Conservation (phyloP, 2,113 vertebrate genomes). For the Ceuthmochares aereus region DNA sequence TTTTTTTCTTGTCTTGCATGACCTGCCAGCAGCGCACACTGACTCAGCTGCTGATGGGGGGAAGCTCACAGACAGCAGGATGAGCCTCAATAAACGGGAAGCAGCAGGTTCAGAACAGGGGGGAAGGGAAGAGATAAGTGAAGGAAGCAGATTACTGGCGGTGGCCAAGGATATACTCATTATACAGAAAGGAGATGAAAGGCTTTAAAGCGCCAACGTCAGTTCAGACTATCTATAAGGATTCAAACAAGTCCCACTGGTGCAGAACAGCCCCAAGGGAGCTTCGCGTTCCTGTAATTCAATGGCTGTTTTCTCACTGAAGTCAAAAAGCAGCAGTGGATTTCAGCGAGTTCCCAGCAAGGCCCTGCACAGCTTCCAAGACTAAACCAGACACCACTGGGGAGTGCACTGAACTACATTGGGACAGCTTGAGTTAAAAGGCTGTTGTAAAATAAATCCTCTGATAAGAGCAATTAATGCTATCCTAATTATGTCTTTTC, state of each 20-base stretch:
- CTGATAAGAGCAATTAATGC: constrained; percentile 67
- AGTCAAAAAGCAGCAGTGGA: neutral
- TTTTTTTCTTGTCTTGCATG: neutral
- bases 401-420: neutral
- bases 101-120: neutral
- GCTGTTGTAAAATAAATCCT: constrained; percentile 8
- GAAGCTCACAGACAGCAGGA: neutral
- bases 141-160: constrained; percentile 23
- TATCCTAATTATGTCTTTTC: constrained; percentile 69
- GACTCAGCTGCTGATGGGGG: neutral
- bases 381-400: neutral
- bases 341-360: neutral
- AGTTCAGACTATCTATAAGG: constrained; percentile 19
- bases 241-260: neutral
- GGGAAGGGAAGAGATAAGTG: constrained; percentile 2
- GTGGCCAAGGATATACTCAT: neutral
- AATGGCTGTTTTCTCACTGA: neutral
- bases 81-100: neutral
- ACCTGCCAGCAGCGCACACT: neutral
- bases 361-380: neutral
- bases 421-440: neutral
- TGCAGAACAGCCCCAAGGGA: neutral
- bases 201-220: constrained; percentile 32
- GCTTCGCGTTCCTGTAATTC: neutral
- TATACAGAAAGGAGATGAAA: constrained; percentile 54